Percentiles rank a stretch among this genome's conserved stretches.
These are phyloP conservation scores for Hydrotaea cyrtoneurina DNA, from an alignment of 2,888 invertebrate genomes.

Conservation along the genomic window DNA sequence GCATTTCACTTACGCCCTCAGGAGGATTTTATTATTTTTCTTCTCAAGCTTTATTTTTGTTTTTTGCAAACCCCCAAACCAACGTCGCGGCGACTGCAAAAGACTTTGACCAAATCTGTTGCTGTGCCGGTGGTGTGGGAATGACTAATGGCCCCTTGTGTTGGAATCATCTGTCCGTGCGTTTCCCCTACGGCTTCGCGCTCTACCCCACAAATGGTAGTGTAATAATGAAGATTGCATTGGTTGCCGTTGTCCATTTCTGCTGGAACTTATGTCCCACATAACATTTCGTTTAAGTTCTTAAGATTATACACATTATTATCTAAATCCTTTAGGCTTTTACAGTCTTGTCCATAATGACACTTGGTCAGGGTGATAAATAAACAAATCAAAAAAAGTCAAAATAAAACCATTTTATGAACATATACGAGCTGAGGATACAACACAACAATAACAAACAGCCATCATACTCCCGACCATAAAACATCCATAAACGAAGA, in stretches of 20 bases:
- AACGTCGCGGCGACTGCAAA: not conserved
- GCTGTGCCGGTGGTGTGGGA: not conserved
- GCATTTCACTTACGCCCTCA: slow-evolving; percentile 6
- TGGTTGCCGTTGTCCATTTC: slow-evolving; percentile 3
- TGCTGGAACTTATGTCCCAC: slow-evolving; percentile 27
- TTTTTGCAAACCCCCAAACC: not conserved
- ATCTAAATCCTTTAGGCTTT: slow-evolving; percentile 59
- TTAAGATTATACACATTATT: slow-evolving; percentile 59
- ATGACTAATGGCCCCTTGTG: slow-evolving; percentile 19
- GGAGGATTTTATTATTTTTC: slow-evolving; percentile 7
- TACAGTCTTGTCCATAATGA: slow-evolving; percentile 61
- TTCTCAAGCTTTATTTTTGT: not conserved
- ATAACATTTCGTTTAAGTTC: slow-evolving; percentile 49
- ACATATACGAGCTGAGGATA: slow-evolving; percentile 31
- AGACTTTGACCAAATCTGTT: slow-evolving; percentile 4
- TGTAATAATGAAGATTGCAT: slow-evolving; percentile 37
- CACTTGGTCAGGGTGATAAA: slow-evolving; percentile 63
- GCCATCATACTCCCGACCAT: slow-evolving; percentile 46
- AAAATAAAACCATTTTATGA: slow-evolving; percentile 49
- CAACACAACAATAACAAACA: slow-evolving; percentile 31
- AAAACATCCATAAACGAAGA: slow-evolving; percentile 40
- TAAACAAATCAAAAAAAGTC: slow-evolving; percentile 60
- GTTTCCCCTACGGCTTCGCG: not conserved
- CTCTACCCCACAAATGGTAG: not conserved
- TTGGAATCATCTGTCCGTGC: not conserved